Percentiles rank a stretch among this genome's conserved stretches.
Evolutionary conservation across 37 sponge, comb jelly and placozoan species (phyloP).

Genomic region (Cliona cf. orientalis): DNA sequence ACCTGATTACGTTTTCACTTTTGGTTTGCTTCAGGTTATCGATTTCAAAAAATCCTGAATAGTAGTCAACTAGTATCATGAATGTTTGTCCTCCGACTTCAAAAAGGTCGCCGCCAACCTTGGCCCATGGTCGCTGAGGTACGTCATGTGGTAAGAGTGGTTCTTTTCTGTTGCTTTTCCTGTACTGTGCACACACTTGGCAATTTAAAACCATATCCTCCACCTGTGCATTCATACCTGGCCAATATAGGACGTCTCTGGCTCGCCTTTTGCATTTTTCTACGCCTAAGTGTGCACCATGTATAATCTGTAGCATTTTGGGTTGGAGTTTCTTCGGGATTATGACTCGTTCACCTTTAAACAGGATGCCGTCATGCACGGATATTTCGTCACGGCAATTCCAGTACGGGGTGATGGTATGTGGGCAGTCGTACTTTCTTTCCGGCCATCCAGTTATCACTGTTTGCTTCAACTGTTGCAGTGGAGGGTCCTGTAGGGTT

Average conservation of each 20-base stretch:
- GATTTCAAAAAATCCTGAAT: slow-evolving; percentile 22
- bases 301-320: not conserved
- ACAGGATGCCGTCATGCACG: slow-evolving; percentile 2
- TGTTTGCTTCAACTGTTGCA: not conserved
- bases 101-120: slow-evolving; percentile 13
- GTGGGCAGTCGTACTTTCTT: not conserved
- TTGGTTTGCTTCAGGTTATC: too few species aligned
- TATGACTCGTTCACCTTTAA: not conserved
- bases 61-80: slow-evolving; percentile 36
- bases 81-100: slow-evolving; percentile 11
- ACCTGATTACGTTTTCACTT: too few species aligned
- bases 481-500: not conserved
- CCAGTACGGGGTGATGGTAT: not conserved
- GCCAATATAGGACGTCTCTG: slow-evolving; percentile 16
- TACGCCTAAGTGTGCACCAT: not conserved
- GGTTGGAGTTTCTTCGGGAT: not conserved
- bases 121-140: too few species aligned
- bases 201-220: not conserved
- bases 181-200: not conserved
- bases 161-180: not conserved
- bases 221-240: not conserved
- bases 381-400: slow-evolving; percentile 2
- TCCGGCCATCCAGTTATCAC: slow-evolving; percentile 7
- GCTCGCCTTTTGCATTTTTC: slow-evolving; percentile 15
- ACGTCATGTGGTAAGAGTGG: too few species aligned